These are phyloP conservation scores for Melieria picta DNA, from an alignment of 2,888 invertebrate genomes.

Conservation along the genomic window DNA sequence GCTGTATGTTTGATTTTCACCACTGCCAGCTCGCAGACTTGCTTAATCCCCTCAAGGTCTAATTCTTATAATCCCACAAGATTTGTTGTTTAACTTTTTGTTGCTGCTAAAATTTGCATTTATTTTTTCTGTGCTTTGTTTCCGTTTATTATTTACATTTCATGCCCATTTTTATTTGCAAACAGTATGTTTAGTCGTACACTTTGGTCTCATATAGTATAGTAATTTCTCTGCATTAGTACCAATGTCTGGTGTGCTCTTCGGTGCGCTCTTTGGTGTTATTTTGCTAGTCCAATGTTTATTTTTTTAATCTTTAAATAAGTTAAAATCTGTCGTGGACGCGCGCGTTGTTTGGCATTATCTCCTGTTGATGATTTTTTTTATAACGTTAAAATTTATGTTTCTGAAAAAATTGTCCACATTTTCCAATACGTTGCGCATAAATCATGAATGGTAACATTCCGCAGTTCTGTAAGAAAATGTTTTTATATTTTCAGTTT, in stretches of 20 bases:
- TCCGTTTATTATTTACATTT: neutral
- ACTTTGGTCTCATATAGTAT: neutral
- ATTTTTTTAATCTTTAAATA: constrained; percentile 7
- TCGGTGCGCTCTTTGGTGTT: neutral
- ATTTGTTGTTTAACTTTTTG: too few species aligned
- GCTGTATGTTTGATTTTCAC: too few species aligned
- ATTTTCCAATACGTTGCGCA: neutral
- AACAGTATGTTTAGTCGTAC: neutral
- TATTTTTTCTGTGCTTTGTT: neutral
- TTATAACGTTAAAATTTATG: constrained; percentile 5
- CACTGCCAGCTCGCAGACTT: too few species aligned
- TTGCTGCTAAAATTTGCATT: too few species aligned
- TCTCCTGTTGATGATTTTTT: neutral
- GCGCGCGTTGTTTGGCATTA: neutral
- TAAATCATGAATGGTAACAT: neutral
- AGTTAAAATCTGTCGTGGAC: neutral
- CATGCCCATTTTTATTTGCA: neutral
- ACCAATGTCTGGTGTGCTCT: neutral
- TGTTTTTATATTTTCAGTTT: too few species aligned
- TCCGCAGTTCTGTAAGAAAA: too few species aligned
- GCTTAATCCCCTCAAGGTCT: too few species aligned
- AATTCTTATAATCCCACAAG: too few species aligned
- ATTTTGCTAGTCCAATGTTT: neutral
- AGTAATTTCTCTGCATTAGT: neutral
- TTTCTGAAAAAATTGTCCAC: neutral